These are phyloP conservation scores for Trichosurus vulpecula DNA, from an alignment of 2,797 vertebrate species.

Conservation along the genomic window DNA sequence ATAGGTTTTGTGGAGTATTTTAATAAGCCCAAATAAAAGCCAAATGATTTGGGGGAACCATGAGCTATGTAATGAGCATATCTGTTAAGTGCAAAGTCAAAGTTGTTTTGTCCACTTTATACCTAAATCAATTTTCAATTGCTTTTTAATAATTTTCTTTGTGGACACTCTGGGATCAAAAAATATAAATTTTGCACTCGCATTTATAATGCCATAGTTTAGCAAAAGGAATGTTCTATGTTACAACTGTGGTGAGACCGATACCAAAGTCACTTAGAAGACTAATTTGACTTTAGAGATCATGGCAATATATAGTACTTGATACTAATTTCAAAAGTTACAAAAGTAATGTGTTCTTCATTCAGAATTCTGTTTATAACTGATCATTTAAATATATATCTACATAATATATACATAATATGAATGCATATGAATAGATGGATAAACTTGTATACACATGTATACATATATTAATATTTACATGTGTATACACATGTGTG, in stretches of 20 bases:
- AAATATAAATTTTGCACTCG: conserved; percentile 29
- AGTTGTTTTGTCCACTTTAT: conserved; percentile 56
- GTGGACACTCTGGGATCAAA: conserved; percentile 37
- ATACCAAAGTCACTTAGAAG: neutral
- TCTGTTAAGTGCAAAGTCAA: conserved; percentile 60
- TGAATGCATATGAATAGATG: neutral
- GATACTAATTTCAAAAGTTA: neutral
- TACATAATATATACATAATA: neutral
- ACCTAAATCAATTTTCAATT: conserved; percentile 67
- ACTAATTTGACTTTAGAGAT: conserved; percentile 1
- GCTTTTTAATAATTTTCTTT: conserved; percentile 54
- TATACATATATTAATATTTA: neutral
- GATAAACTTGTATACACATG: neutral
- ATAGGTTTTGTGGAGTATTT: conserved; percentile 60
- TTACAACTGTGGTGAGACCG: neutral
- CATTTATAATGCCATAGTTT: neutral
- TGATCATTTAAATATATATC: neutral
- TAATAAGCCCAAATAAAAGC: conserved; percentile 70
- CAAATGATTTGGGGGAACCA: conserved; percentile 59
- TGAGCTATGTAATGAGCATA: conserved; percentile 22
- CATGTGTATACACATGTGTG: too few relatives aligned
- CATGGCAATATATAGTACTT: neutral
- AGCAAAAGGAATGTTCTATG: neutral
- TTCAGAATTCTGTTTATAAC: neutral
- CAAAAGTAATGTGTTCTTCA: neutral